phyloP scores from a whole-genome alignment of 1,140 invertebrate genomes.

The Paramacrobiotus metropolitanus region DNA sequence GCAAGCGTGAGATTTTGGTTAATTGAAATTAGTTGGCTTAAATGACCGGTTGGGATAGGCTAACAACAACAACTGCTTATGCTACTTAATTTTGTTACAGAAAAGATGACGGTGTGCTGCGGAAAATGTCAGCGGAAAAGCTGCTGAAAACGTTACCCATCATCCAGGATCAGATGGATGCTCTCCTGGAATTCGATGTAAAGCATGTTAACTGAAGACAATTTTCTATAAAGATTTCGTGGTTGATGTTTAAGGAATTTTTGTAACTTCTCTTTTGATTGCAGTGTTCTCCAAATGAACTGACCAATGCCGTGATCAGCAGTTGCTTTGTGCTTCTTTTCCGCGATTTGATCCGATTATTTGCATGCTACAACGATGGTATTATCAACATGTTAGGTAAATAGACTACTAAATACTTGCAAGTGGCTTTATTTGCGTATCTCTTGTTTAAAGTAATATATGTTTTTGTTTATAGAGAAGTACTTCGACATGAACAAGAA shows the following conservation, averaged over 20 bases:
- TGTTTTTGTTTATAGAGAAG: constrained; percentile 41
- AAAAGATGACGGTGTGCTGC: constrained; percentile 82
- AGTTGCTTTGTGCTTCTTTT: constrained; percentile 96
- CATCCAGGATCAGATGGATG: constrained; percentile 80
- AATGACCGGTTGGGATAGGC: too few relatives aligned
- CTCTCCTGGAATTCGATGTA: constrained; percentile 80
- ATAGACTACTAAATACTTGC: constrained; percentile 14
- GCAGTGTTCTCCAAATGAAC: constrained; percentile 69
- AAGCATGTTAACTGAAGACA: constrained; percentile 12
- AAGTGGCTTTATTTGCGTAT: constrained; percentile 9
- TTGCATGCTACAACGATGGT: constrained; percentile 98
- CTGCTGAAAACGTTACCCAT: constrained; percentile 85
- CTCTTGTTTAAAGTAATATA: constrained; percentile 6
- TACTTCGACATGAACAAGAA: constrained; percentile 99
- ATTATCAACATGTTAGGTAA: constrained; percentile 87
- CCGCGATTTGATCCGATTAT: constrained; percentile 88
- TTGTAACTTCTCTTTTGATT: constrained; percentile 11
- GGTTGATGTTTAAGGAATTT: neutral
- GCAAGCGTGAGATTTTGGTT: too few relatives aligned
- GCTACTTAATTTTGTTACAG: too few relatives aligned
- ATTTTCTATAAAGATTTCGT: neutral
- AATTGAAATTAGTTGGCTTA: too few relatives aligned
- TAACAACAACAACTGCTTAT: too few relatives aligned
- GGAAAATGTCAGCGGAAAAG: constrained; percentile 93
- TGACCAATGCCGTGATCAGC: constrained; percentile 94